phyloP scores from a whole-genome alignment of 1,140 invertebrate genomes.

The Zophobas morio region DNA sequence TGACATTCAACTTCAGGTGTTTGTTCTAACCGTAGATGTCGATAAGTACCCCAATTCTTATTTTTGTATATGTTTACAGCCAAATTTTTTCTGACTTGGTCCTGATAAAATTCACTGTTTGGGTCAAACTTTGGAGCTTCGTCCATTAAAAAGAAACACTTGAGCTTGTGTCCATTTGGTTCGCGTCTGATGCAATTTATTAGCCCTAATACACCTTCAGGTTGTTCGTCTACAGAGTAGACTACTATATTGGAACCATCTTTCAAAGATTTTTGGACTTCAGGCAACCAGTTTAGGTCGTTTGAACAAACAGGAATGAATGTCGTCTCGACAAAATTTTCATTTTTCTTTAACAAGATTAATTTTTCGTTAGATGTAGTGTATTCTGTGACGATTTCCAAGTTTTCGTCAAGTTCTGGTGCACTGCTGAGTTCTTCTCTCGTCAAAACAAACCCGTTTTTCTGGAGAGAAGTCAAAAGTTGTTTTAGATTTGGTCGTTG shows the following conservation, averaged over 20 bases:
- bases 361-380: background rate
- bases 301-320: background rate
- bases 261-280: background rate
- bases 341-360: background rate
- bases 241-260: background rate
- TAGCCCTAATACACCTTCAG: slow-evolving; percentile 83
- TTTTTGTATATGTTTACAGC: slow-evolving; percentile 77
- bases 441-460: too few species aligned
- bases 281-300: background rate
- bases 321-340: background rate
- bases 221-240: background rate
- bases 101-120: slow-evolving; percentile 74
- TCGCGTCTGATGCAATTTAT: slow-evolving; percentile 83
- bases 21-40: slow-evolving; percentile 56
- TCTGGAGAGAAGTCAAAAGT: too few species aligned
- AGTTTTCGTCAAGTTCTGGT: too few species aligned
- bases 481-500: too few species aligned
- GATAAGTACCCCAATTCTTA: slow-evolving; percentile 77
- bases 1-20: slow-evolving; percentile 67
- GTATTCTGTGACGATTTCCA: background rate
- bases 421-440: too few species aligned
- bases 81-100: slow-evolving; percentile 75
- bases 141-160: slow-evolving; percentile 78
- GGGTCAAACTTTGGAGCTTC: slow-evolving; percentile 76
- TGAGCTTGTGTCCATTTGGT: slow-evolving; percentile 75